Base-by-base conservation (phyloP, 1,140 invertebrate species). In the Nymphalis io region DNA sequence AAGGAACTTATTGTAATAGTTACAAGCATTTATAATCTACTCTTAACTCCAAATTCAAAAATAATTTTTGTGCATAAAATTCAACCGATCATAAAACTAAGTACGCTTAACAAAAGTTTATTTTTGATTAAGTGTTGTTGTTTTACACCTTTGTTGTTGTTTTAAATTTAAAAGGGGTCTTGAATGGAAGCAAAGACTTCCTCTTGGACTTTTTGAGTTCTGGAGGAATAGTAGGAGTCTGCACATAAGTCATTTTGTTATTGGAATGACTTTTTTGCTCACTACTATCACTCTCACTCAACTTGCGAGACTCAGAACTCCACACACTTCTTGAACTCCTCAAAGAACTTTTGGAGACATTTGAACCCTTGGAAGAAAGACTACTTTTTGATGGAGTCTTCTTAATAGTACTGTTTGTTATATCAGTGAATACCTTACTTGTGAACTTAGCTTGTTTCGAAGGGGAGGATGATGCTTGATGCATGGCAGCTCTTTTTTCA, bases 101-200 rank as follows among this genome's bases (percentile, higher is more conserved):
- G 40, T 44, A 44, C 15, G 13, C 13, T 27, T 27, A 27, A 15
- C 8, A 21, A 51, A 55, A 55, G 1, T 12, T 8, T 0, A 3
- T 18, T 51, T 51, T 21, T 21, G 1, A 27, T 2, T 5, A 18
- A n/a, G 8, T 20, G 21, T 5, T 27, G 13, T 3, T n/a, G n/a
- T n/a, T 0, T 55, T 21, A 64, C 20, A 89, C 80, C 81, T 87
- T 90, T 27, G 81, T 84, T 39, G 87, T 83, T 55, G 73, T 68
- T 63, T 82, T 89, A 66, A 92, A 92, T 72, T 91, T 92, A 63
- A 92, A 92, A 12, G 92, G 92, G 18, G 92, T 92, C 82, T 92
- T 92, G 68, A 92, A 92, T 58, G 84, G 83, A 57, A 92, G 67
- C 66, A 92, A 73, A 18, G 92, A 92, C 67, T 84, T 92, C 18